Conservation (phyloP, 2,888 invertebrate genomes). For the Cantharis nigra region DNA sequence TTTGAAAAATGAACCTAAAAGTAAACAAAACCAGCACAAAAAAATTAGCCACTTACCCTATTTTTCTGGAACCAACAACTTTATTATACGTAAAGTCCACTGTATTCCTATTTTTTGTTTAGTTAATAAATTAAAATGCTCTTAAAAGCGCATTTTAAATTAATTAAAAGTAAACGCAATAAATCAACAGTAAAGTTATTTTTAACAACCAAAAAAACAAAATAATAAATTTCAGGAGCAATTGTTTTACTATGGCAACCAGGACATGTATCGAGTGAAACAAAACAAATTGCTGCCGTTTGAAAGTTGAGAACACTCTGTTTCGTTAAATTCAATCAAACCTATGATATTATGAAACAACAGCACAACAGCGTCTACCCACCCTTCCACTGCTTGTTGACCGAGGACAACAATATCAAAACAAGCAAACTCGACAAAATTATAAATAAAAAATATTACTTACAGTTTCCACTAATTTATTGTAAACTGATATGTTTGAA, state of each 20-base stretch:
- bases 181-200: slow-evolving; percentile 21
- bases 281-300: not conserved
- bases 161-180: slow-evolving; percentile 31
- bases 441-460: not conserved
- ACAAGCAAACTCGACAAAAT: not conserved
- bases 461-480: not conserved
- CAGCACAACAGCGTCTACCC: not conserved
- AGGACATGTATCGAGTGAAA: not conserved
- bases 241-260: not conserved
- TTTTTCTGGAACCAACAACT: not conserved
- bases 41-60: not conserved
- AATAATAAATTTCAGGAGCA: not conserved
- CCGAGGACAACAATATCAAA: not conserved
- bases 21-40: not conserved
- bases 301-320: not conserved
- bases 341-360: not conserved
- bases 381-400: not conserved
- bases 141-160: slow-evolving; percentile 32
- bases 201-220: slow-evolving; percentile 31
- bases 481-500: not conserved
- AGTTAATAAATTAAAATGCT: slow-evolving; percentile 24
- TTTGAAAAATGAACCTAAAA: not conserved
- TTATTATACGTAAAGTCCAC: slow-evolving; percentile 5
- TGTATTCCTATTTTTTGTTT: slow-evolving; percentile 26
- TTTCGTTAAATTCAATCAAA: not conserved